phyloP scores from a whole-genome alignment of 2,113 vertebrate genomes.

The Meriones unguiculatus region DNA sequence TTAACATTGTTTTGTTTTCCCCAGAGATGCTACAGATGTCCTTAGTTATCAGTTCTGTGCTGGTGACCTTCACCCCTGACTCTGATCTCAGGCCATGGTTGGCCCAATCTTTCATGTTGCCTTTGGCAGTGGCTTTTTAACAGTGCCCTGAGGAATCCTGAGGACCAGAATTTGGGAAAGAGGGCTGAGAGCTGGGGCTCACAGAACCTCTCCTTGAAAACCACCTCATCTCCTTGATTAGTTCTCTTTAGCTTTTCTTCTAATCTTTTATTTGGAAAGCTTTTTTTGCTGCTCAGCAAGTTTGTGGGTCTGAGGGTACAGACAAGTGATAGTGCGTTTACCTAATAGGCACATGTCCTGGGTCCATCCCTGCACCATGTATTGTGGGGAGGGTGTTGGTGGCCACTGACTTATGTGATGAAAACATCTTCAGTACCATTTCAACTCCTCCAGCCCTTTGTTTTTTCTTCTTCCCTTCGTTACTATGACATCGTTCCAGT shows the following conservation, averaged over 20 bases:
- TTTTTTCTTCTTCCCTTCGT: neutral
- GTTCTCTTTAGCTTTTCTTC: neutral
- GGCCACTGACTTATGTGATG: neutral
- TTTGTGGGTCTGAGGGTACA: neutral
- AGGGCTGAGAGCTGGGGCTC: neutral
- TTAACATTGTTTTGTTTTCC: neutral
- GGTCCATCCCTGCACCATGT: neutral
- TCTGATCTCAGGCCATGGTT: neutral
- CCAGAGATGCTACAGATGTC: neutral
- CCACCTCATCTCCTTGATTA: neutral
- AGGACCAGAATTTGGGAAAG: neutral
- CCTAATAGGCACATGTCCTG: neutral
- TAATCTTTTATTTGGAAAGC: neutral
- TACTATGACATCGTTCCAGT: neutral
- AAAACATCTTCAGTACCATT: neutral
- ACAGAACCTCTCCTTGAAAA: neutral
- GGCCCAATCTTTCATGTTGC: neutral
- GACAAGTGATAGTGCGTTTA: neutral
- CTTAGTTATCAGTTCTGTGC: neutral
- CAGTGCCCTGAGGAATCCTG: accelerated
- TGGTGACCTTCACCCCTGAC: neutral
- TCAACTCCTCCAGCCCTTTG: accelerated
- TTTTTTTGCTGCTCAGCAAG: neutral
- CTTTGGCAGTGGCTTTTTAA: neutral
- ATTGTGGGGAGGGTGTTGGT: neutral